Conservation (phyloP, 2,113 vertebrate species). For the Pseudolaguvia tuberculata region DNA sequence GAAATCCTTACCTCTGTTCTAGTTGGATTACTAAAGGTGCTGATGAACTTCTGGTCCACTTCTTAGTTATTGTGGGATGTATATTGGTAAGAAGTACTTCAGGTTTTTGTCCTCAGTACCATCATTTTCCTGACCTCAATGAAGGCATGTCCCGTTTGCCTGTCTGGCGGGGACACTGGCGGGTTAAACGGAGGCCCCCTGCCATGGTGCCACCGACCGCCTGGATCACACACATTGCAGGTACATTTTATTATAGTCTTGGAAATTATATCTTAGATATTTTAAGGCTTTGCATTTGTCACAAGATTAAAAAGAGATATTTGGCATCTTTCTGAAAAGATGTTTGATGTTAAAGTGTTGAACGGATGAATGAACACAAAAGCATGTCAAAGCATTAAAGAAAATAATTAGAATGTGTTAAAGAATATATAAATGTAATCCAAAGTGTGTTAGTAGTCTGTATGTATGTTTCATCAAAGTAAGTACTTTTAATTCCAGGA, state of each 20-base stretch:
- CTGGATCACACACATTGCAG: conserved; percentile 57
- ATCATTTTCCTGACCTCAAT: conserved; percentile 35
- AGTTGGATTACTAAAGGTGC: conserved; percentile 2
- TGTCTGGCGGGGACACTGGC: conserved; percentile 45
- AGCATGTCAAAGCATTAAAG: not conserved
- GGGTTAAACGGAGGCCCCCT: conserved; percentile 40
- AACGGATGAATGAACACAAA: not conserved
- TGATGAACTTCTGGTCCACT: not conserved
- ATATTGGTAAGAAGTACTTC: not conserved
- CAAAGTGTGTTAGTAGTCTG: no score
- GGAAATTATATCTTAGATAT: not conserved
- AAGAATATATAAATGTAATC: no score
- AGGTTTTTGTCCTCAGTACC: not conserved
- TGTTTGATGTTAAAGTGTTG: not conserved
- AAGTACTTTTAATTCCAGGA: no score
- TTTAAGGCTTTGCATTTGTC: not conserved
- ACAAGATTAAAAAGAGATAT: not conserved
- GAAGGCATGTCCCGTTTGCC: conserved; percentile 48
- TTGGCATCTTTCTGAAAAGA: no score
- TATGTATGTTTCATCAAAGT: no score
- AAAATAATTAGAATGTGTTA: not conserved
- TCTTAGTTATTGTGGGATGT: not conserved
- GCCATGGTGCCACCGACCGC: conserved; percentile 47
- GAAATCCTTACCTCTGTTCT: conserved; percentile 3
- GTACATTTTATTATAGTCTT: conserved; percentile 29